Percentiles rank a stretch among this genome's conserved stretches.
These are phyloP conservation scores for Onychomys arenicola DNA, from an alignment of 2,797 vertebrate genomes.

Conservation along the genomic window DNA sequence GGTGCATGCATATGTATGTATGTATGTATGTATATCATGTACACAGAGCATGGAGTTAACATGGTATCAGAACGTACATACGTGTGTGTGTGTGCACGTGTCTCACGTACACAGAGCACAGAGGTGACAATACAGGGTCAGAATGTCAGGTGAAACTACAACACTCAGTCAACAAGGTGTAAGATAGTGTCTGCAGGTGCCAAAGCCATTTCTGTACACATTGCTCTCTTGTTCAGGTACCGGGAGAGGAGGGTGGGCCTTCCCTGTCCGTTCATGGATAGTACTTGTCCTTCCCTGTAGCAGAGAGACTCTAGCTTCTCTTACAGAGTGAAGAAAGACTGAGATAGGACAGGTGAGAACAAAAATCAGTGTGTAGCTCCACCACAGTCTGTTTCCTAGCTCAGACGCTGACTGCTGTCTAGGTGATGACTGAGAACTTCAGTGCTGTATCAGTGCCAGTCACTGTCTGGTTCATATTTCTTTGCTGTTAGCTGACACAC, in stretches of 20 bases:
- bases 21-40: constrained; percentile 73
- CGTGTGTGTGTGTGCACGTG: too few relatives aligned
- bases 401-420: constrained; percentile 51
- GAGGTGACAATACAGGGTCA: constrained; percentile 13
- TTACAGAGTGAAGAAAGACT: constrained; percentile 30
- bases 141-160: constrained; percentile 67
- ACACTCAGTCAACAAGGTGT: constrained; percentile 65
- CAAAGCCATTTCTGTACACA: constrained; percentile 81
- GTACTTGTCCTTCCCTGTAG: constrained; percentile 51
- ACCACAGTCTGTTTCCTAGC: constrained; percentile 46
- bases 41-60: constrained; percentile 68
- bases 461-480: constrained; percentile 71
- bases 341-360: constrained; percentile 49
- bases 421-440: constrained; percentile 23
- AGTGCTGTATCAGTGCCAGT: constrained; percentile 77
- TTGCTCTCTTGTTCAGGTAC: constrained; percentile 65
- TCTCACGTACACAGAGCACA: not conserved
- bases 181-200: constrained; percentile 74
- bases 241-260: constrained; percentile 1
- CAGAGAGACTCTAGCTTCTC: constrained; percentile 41
- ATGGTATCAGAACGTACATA: not conserved
- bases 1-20: not conserved
- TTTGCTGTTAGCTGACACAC: constrained; percentile 70
- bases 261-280: constrained; percentile 47
- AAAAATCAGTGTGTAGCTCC: constrained; percentile 52